Base-by-base conservation (phyloP, 1,140 invertebrate species). In the Hyphantria cunea region DNA sequence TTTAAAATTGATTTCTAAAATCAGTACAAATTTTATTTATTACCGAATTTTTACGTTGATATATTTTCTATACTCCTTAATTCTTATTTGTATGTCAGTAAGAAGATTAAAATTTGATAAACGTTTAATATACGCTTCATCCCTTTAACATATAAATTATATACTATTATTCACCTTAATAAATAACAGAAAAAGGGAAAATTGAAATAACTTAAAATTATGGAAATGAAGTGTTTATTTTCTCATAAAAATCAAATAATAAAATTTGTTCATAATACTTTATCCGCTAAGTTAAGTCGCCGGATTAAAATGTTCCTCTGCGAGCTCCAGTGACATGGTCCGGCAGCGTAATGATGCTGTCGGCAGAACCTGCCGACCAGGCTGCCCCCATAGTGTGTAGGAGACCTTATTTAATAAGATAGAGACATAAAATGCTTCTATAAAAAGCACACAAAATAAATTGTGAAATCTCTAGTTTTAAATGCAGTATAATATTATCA, bases 391-490 rank as follows among this genome's bases (percentile, higher is more conserved):
- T n/a, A n/a, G n/a, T n/a, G n/a, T n/a, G n/a, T n/a, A n/a, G n/a
- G n/a, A n/a, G n/a, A n/a, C n/a, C n/a, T 25, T 25, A 25, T 25
- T 25, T 25, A 25, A 3, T 25, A 5, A 25, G 17, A 25, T 25
- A 25, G 17, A 25, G n/a, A 3, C 84, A 84, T 85, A 87, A 78
- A n/a, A 75, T 87, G 81, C 82, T 85, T 70, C 82, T 85, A 87
- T 85, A 82, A 85, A 82, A 78, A 66, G 62, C 62, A 64, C 33
- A 58, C 11, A 14, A 68, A 65, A 66, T 67, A 50, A 52, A 72
- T 25, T 61, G 66, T 64, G 65, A 79, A 67, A 79, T 72, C 75
- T 66, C 58, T 64, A 66, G 63, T 17, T 49, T 61, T 64, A 80
- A 71, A 80, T 74, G 61, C 54, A 66, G 62, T 53, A 62, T 54